Base-by-base conservation (phyloP, 1,140 invertebrate genomes). In the Temnothorax nylanderi region DNA sequence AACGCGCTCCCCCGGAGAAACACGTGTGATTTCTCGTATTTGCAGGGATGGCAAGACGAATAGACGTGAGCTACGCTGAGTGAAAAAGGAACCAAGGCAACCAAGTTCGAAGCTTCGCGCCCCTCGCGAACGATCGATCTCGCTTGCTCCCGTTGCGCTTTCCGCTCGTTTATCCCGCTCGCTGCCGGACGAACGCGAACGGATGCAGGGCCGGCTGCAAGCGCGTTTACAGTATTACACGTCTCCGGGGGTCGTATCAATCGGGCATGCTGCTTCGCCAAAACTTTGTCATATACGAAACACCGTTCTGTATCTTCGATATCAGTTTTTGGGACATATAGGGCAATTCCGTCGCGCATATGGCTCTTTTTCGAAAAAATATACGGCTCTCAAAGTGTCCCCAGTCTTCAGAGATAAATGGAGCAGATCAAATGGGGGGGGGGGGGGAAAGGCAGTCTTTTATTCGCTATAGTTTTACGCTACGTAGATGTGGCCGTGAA, bases 71-170 rank as follows among this genome's bases (percentile, higher is more conserved):
- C 8, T 8, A 11, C 37, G 37, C 7, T 13, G 62, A 16, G 47
- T 37, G 62, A 80, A 51, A 56, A 37, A 26, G 47, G n/a, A 41
- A 64, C 41, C 21, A 47, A 64, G 44, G 18, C 18, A 11, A 65
- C 3, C n/a, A 71, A 71, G 47, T 81, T 69, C 64, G 77, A 81
- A 81, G 62, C 64, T 41, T 69, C n/a, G 77, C 47, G 77, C 77
- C 62, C 62, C 47, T 51, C 44, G 11, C 11, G 32, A 2, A 49
- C 62, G 47, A 69, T 56, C 13, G 62, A 69, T 81, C 21, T 81
- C 77, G 6, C 54, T 82, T 65, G 49, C 41, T 82, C 41, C 13
- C 41, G 26, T 74, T 74, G 51, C 26, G 67, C 11, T 82, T 34
- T 72, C 18, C 67, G 65, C 37, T 72, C 51, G 41, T 37, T 72